Evolutionary conservation across 1,140 invertebrate species (phyloP), one percentile per base, ranked within the genome.

Genomic region (Atta cephalotes): DNA sequence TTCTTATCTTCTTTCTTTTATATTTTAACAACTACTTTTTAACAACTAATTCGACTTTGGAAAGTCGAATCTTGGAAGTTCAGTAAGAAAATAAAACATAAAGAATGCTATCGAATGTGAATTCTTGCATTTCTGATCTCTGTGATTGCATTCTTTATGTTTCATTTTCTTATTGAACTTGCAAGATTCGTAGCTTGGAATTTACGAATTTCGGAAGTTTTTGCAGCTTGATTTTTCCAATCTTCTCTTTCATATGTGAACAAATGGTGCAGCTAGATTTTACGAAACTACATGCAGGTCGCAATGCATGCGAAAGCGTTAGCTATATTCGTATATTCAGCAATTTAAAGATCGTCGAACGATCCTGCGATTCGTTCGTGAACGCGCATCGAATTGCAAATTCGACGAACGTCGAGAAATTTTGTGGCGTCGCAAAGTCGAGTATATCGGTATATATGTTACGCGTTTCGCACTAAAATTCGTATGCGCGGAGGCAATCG

Each of bases 331-430:
- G 21, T 16, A 81, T 81, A 71, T 53, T 68, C 68, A 53, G 28
- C 28, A 77, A 35, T 79, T 45, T 62, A 63, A 68, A 39, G 58
- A 51, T 45, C n/a, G 58, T 28, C 25, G 12, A 39, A 60, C n/a
- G 68, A 77, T 71, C 49, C 1, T 7, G 39, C 49, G 62, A 71
- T 65, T 81, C n/a, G 51, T 51, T 56, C 56, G n/a, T 60, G 45
- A 51, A 56, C 39, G 28, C 62, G 14, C 25, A 65, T 87, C 84
- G 77, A 89, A 72, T 86, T 86, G 88, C 70, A 88, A 89, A 89
- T 25, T 25, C 35, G n/a, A 21, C 6, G 35, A 68, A 66, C 28
- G 18, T 16, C 28, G 78, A 56, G 79, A 81, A 28, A 81, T 81
- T 45, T 35, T 16, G 35, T 21, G 65, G 65, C 21, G 51, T 71